Percentiles rank a stretch among this genome's conserved stretches.
These are phyloP conservation scores for Mandrillus leucophaeus DNA, from an alignment of 2,113 vertebrate genomes.

Conservation along the genomic window DNA sequence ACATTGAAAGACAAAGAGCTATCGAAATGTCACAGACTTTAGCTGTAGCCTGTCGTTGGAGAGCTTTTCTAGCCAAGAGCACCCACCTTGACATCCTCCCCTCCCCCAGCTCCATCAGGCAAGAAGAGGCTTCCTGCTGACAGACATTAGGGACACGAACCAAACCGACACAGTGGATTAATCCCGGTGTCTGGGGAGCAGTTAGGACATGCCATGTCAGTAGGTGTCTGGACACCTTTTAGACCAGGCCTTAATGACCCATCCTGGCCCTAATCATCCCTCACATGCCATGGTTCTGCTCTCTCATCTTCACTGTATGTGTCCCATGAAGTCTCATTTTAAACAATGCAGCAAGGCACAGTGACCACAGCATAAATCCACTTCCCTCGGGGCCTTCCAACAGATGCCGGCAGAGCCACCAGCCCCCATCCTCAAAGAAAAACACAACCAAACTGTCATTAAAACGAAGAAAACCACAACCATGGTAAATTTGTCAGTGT, in stretches of 20 bases:
- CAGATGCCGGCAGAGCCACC: neutral
- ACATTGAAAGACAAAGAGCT: neutral
- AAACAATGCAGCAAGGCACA: neutral
- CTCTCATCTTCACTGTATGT: neutral
- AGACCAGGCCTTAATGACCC: neutral
- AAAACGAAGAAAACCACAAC: neutral
- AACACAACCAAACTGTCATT: neutral
- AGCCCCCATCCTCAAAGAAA: neutral
- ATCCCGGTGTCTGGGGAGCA: neutral
- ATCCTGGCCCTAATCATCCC: neutral
- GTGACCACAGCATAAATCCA: neutral
- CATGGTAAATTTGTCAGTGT: neutral
- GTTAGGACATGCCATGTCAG: neutral
- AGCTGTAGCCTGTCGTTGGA: neutral
- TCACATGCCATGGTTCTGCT: neutral
- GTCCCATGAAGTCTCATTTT: neutral
- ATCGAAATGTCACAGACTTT: neutral
- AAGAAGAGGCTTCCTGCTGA: neutral
- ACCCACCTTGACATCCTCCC: neutral
- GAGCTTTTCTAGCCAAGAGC: rapidly evolving
- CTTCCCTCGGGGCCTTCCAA: neutral
- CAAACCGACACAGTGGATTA: no score
- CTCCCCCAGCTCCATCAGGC: neutral
- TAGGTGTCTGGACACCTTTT: neutral
- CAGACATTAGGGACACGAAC: neutral